Evolutionary conservation across 2,888 invertebrate genomes (phyloP), one percentile per base, ranked within the genome.

Genomic region (Arenicola marina): DNA sequence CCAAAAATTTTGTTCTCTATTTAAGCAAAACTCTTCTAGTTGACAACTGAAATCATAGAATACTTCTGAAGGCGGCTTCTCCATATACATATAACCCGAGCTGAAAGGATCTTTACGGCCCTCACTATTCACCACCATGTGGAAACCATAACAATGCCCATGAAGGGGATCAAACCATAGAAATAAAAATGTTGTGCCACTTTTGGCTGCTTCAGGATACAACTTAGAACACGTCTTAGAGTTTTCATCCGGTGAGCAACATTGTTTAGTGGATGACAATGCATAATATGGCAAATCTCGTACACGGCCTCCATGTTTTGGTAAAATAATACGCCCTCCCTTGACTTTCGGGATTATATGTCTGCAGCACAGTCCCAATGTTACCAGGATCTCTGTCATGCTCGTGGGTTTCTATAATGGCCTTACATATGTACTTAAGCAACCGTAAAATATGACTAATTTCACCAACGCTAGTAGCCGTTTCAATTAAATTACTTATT

Each of bases 161-260:
- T 53, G 53, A 53, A 28, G 11, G 29, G 53, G 18, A 31, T 31
- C 21, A 31, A 53, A 53, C 53, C 53, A 53, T 31, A 53, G 24
- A 29, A 38, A 38, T 18, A 38, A 15, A 38, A 15, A 38, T 18
- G 38, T 15, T 15, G 38, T 38, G 11, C 38, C 38, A 38, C 38
- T 38, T 18, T 38, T 38, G 11, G 18, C 18, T 11, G 38, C 38
- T 15, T 38, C 38, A 11, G 11, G 38, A 38, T 38, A 38, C 11
- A 15, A 18, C 38, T 38, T 38, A 38, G 11, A 18, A 38, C 38
- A 38, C 11, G 38, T 11, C 11, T 15, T 11, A 38, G 38, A 15
- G 38, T 11, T 38, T 11, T 18, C 38, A n/a, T n/a, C n/a, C n/a
- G n/a, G n/a, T n/a, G n/a, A n/a, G n/a, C n/a, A n/a, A n/a, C n/a